Base-by-base conservation (phyloP, 1,140 invertebrate genomes). In the Sycophaga agraensis region DNA sequence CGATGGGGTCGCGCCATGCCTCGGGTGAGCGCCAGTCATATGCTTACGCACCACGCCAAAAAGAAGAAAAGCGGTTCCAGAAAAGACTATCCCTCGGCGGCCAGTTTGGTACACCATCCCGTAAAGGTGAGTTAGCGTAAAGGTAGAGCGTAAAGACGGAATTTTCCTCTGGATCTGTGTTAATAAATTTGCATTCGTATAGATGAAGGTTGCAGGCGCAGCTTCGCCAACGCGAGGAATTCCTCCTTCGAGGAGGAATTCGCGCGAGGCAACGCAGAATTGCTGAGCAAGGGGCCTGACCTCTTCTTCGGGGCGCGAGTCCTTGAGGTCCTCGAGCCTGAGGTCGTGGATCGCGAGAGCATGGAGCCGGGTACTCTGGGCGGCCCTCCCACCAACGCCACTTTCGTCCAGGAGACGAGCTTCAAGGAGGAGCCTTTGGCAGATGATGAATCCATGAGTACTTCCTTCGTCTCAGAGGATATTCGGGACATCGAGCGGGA, bases 251-350 rank as follows among this genome's bases (percentile, higher is more conserved):
- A 59, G 8, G 35, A 46, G 17, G 50, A 46, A 37, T 53, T 45
- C 11, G 50, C 35, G 6, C 19, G 7, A 4, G 49, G 3, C 14
- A 46, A 54, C 22, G 31, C 24, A 1, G 31, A 60, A 3, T n/a
- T 26, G 6, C 28, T 37, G 22, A 42, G 14, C 11, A 22, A n/a
- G 19, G 37, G 45, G 4, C 4, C 53, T 5, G 59, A 48, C 24
- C 11, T 46, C 2, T 48, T 61, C n/a, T 61, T 61, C 17, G 43
- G 51, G 0, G 51, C 51, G 0, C 43, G 59, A 31, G 51, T 62
- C 19, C 59, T 62, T 7, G 51, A 56, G 14, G 39, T 56, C 12
- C 59, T 62, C 22, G 59, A 62, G 11, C 59, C 59, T 9, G 24
- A 62, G 14, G 45, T 62, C 0, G 45, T 56, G 14, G 14, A 49